Base-by-base conservation (phyloP, 2,797 vertebrate species). In the Momotus momota region DNA sequence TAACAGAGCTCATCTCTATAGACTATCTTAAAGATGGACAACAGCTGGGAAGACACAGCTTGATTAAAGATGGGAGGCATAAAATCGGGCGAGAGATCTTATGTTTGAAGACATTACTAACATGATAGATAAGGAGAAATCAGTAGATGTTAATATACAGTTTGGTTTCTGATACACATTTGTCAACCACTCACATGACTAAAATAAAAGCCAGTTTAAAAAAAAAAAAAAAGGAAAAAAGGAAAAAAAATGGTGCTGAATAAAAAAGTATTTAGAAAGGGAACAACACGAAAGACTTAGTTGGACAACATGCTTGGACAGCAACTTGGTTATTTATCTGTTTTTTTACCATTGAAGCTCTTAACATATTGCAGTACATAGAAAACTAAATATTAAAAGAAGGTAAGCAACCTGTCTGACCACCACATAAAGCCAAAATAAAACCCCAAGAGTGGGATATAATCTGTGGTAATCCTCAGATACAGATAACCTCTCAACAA, bases 1-100 rank as follows among this genome's bases (percentile, higher is more conserved):
- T 52, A 92, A 49, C 45, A 85, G 73, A 75, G 38, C 27, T 92
- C 46, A 62, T 93, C n/a, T 79, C 77, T 75, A 86, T 41, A 71
- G 81, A 67, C 33, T 67, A 0, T 92, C 84, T 87, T 65, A 91
- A 96, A 94, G 94, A 89, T 95, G 96, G 89, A 61, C 61, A 93
- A 86, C 94, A 97, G 72, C 91, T 97, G 96, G 86, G 69, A 95
- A 87, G 75, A 45, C 54, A 91, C 94, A 94, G 95, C 93, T 96
- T 96, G 95, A 81, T 90, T 75, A 96, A 96, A 96, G 87, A 95
- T 86, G 95, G 91, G 87, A 94, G 95, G 51, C 94, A 94, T 88
- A 81, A 92, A 95, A 93, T 75, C 18, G 4, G 52, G 95, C 85
- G 93, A 95, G 61, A 40, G 75, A 94, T 92, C 69, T 90, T 72